Percentiles rank a stretch among this genome's conserved stretches.
Evolutionary conservation across 2,113 vertebrate genomes (phyloP).

Genomic region (Chelonoidis abingdonii): DNA sequence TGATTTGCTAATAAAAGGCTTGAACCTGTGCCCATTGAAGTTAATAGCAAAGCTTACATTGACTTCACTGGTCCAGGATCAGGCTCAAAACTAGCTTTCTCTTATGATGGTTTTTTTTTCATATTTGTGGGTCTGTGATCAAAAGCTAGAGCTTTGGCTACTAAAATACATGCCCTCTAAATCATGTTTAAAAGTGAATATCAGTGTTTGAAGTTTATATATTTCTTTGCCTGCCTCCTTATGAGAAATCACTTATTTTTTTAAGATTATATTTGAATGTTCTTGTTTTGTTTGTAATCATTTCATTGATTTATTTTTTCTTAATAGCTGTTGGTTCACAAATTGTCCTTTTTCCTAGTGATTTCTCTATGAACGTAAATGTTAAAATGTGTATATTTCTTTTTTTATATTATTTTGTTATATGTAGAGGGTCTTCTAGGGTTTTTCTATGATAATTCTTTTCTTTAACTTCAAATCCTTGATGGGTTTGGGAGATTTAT

Average conservation of each 20-base stretch:
- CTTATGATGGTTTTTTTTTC: background rate
- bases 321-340: background rate
- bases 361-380: background rate
- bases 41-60: background rate
- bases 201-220: background rate
- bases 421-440: background rate
- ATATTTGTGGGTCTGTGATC: background rate
- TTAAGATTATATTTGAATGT: background rate
- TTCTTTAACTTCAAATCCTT: background rate
- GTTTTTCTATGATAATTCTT: background rate
- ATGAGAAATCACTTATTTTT: background rate
- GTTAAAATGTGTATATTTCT: background rate
- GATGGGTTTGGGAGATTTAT: background rate
- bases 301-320: background rate
- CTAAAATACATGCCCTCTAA: background rate
- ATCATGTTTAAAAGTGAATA: background rate
- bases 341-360: background rate
- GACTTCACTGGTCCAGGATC: background rate
- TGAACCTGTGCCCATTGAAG: background rate
- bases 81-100: background rate
- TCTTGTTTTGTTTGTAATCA: background rate
- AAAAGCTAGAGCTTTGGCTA: background rate
- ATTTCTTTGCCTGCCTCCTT: background rate
- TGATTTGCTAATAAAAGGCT: background rate
- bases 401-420: background rate